Conservation (phyloP, 2,888 invertebrate species). For the Apodemia duryi region DNA sequence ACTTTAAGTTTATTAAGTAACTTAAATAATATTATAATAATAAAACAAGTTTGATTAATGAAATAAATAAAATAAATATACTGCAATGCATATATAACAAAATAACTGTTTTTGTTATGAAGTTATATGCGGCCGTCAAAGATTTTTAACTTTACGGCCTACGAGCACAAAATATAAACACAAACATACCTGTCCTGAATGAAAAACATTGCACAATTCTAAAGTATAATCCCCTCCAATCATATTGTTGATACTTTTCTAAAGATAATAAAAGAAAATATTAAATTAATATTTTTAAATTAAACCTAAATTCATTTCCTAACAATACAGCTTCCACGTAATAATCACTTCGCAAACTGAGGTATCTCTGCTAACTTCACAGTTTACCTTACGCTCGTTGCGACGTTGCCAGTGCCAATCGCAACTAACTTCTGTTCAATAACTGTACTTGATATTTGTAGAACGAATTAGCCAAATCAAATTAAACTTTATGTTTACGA, state of each 20-base stretch:
- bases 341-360: slow-evolving; percentile 46
- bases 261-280: slow-evolving; percentile 32
- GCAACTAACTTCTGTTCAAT: slow-evolving; percentile 48
- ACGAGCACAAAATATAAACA: slow-evolving; percentile 1
- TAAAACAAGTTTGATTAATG: neutral
- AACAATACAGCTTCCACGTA: slow-evolving; percentile 33
- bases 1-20: neutral
- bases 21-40: neutral
- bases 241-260: slow-evolving; percentile 68
- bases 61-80: neutral
- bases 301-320: slow-evolving; percentile 30
- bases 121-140: neutral
- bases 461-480: slow-evolving; percentile 25
- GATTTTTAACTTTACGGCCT: neutral
- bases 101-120: neutral
- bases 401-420: slow-evolving; percentile 59
- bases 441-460: slow-evolving; percentile 46
- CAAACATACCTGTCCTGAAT: slow-evolving; percentile 89
- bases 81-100: neutral
- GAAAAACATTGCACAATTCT: slow-evolving; percentile 92
- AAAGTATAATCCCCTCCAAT: slow-evolving; percentile 91
- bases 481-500: slow-evolving; percentile 23
- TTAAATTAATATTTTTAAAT: slow-evolving; percentile 34
- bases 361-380: slow-evolving; percentile 54
- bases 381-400: slow-evolving; percentile 32